Evolutionary conservation across 2,797 vertebrate genomes (phyloP).

Genomic region (Spinibarbus caldwelli): DNA sequence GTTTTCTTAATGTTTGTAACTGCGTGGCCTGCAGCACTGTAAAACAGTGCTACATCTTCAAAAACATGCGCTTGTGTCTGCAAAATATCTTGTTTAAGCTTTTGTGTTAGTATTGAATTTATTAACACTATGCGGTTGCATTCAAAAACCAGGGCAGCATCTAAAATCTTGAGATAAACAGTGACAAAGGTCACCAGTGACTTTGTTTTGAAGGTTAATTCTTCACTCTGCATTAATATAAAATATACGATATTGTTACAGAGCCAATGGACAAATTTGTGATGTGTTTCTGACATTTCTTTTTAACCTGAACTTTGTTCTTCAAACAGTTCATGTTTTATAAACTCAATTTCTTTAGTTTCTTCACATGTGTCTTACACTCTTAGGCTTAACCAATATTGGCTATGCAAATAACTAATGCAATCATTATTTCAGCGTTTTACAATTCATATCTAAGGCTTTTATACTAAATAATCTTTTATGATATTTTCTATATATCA

Average conservation of each 20-base stretch:
- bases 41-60: slow-evolving; percentile 3
- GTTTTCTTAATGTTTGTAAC: background rate
- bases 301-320: background rate
- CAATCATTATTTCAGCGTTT: slow-evolving; percentile 38
- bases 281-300: background rate
- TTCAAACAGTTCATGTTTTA: slow-evolving; percentile 12
- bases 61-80: background rate
- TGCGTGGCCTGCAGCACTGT: background rate
- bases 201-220: slow-evolving; percentile 15
- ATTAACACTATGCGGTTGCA: background rate
- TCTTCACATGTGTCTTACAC: background rate
- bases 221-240: background rate
- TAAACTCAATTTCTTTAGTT: slow-evolving; percentile 10
- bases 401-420: slow-evolving; percentile 39
- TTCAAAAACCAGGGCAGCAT: background rate
- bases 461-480: slow-evolving; percentile 38
- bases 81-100: background rate
- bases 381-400: slow-evolving; percentile 21
- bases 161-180: background rate
- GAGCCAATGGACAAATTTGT: background rate
- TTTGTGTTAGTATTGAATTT: background rate
- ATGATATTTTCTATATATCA: slow-evolving; percentile 8
- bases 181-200: background rate
- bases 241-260: slow-evolving; percentile 46
- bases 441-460: background rate